Evolutionary conservation across 2,888 invertebrate species (phyloP).

Genomic region (Acronicta alni): DNA sequence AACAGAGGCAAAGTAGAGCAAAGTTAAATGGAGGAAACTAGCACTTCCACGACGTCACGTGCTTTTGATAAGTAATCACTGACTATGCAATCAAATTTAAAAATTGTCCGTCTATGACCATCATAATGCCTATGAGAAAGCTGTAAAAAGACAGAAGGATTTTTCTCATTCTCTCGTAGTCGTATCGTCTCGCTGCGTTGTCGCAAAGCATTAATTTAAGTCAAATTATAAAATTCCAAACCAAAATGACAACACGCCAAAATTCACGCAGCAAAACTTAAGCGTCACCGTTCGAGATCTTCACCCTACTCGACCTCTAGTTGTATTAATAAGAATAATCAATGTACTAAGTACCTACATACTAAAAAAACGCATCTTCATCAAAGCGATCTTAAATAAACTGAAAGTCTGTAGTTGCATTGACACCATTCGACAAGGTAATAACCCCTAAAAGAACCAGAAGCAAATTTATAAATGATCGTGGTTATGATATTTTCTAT

Average conservation of each 20-base stretch:
- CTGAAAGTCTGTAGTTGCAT: slow-evolving; percentile 41
- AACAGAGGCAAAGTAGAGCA: slow-evolving; percentile 15
- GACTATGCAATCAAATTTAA: slow-evolving; percentile 1
- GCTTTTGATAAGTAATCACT: slow-evolving; percentile 3
- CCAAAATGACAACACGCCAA: too few relatives aligned
- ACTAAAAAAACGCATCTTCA: slow-evolving; percentile 1
- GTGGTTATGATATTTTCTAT: slow-evolving; percentile 13
- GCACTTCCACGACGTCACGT: slow-evolving; percentile 8
- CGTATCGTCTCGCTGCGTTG: too few relatives aligned
- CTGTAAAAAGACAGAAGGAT: background rate
- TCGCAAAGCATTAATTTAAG: too few relatives aligned
- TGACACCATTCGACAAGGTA: slow-evolving; percentile 38
- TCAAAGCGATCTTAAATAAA: slow-evolving; percentile 22
- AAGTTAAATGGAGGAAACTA: slow-evolving; percentile 24
- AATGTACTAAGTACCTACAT: slow-evolving; percentile 9
- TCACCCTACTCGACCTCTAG: slow-evolving; percentile 26
- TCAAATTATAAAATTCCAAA: too few relatives aligned
- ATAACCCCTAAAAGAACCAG: slow-evolving; percentile 29
- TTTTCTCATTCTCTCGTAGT: background rate
- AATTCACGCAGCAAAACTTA: background rate
- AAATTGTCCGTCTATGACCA: background rate
- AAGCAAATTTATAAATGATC: slow-evolving; percentile 32
- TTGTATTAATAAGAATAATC: slow-evolving; percentile 27
- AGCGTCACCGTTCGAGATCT: slow-evolving; percentile 15
- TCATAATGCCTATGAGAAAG: background rate